Base-by-base conservation (phyloP, 2,797 vertebrate species). In the Amphiprion clarkii region DNA sequence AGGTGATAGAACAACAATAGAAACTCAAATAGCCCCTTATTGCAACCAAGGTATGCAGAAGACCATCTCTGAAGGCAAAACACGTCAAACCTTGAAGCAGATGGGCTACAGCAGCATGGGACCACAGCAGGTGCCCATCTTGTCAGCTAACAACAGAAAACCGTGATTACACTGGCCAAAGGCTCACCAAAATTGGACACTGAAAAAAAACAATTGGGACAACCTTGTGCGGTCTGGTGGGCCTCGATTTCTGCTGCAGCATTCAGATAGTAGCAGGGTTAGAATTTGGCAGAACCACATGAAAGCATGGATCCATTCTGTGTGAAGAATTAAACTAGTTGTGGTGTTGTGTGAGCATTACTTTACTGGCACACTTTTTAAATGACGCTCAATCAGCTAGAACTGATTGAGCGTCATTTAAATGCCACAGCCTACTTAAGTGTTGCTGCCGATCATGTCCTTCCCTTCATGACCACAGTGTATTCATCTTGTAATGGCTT, bases 401-500 rank as follows among this genome's bases (percentile, higher is more conserved):
- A 19, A 16, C 44, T 5, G 19, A 6, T 3, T 19, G 44, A 19
- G 44, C 16, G 1, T 48, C 6, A 19, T 16, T 48, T 16, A 48
- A 48, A 19, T n/a, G 46, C 46, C 46, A 48, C 46, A 48, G 46
- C 5, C 8, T 16, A 19, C 44, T 19, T 46, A 17, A 19, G 12
- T 46, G 17, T 46, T 46, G 44, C 7, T 46, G 44, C 44, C 17
- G 44, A 46, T 17, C 44, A 19, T 46, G 44, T 46, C 44, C 44
- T 4, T 19, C 36, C 46, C 46, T 19, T n/a, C n/a, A n/a, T n/a
- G 17, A 48, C 46, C 6, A 48, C 29, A 49, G 12, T 23, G 12
- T 63, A 63, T 17, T 11, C 27, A 63, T 63, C 19, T 31, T 31
- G 12, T 63, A 27, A 63, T 33, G 27, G 29, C 60, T 49, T n/a